These are phyloP conservation scores for Carduelis carduelis DNA, from an alignment of 2,797 vertebrate species.

Conservation along the genomic window DNA sequence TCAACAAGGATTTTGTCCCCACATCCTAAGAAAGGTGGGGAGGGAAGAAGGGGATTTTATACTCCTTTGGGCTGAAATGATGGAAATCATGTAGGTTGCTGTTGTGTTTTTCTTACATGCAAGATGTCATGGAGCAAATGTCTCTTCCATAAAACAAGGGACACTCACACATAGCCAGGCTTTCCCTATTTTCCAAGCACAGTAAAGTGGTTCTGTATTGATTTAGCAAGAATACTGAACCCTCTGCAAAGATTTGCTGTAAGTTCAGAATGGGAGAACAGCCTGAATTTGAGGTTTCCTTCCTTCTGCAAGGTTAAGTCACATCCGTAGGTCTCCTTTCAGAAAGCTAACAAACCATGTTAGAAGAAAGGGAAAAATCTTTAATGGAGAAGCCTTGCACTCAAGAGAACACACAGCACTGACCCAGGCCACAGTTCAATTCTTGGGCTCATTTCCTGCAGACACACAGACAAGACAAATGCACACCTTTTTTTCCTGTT, in stretches of 20 bases:
- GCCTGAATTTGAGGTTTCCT: conserved; percentile 35
- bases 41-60: background rate
- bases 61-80: background rate
- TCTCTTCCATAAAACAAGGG: background rate
- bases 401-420: background rate
- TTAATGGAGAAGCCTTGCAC: background rate
- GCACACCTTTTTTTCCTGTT: background rate
- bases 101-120: background rate
- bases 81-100: background rate
- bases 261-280: background rate
- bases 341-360: conserved; percentile 8
- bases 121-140: background rate
- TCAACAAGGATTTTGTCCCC: background rate
- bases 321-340: conserved; percentile 43
- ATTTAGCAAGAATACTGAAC: background rate
- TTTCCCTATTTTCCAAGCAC: background rate
- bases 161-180: background rate
- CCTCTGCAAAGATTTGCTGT: background rate
- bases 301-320: conserved; percentile 56
- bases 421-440: background rate
- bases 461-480: background rate
- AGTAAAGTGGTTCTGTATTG: background rate
- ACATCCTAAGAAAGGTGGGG: background rate
- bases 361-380: background rate
- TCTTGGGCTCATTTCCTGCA: background rate